Evolutionary conservation across 2,113 vertebrate species (phyloP).

Genomic region (Siniperca knerii): DNA sequence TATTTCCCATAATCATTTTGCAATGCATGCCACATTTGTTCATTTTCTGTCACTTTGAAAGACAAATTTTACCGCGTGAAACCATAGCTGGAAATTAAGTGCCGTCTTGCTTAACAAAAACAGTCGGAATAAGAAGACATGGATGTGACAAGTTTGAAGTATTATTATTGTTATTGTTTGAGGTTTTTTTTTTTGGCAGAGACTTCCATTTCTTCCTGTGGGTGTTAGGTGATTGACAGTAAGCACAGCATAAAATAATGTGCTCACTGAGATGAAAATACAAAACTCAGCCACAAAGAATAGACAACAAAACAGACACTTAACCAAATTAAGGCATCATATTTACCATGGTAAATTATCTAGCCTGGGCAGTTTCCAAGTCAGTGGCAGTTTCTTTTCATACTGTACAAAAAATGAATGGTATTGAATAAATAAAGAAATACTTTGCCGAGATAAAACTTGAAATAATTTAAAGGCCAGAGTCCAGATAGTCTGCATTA

Average conservation of each 20-base stretch:
- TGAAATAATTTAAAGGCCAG: not conserved
- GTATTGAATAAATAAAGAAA: conserved; percentile 4
- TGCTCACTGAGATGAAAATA: conserved; percentile 63
- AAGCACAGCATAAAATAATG: conserved; percentile 59
- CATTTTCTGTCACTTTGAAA: conserved; percentile 39
- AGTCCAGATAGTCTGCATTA: not conserved
- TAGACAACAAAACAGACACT: conserved; percentile 43
- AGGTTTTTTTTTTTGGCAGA: conserved; percentile 70
- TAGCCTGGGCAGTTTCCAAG: not conserved
- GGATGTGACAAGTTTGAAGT: conserved; percentile 68
- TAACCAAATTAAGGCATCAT: conserved; percentile 32
- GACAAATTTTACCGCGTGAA: conserved; percentile 38
- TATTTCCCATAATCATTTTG: conserved; percentile 32
- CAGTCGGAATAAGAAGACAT: conserved; percentile 47
- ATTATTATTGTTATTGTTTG: conserved; percentile 72
- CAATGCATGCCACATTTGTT: conserved; percentile 23
- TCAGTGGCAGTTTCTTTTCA: not conserved
- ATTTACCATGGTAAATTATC: conserved; percentile 31
- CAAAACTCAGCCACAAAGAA: conserved; percentile 48
- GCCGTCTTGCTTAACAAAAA: conserved; percentile 41
- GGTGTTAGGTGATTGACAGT: conserved; percentile 76
- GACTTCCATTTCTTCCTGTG: conserved; percentile 59
- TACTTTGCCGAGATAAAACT: not conserved
- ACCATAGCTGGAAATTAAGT: conserved; percentile 50
- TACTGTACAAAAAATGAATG: not conserved